Base-by-base conservation (phyloP, 2,113 vertebrate genomes). In the Neomonachus schauinslandi region DNA sequence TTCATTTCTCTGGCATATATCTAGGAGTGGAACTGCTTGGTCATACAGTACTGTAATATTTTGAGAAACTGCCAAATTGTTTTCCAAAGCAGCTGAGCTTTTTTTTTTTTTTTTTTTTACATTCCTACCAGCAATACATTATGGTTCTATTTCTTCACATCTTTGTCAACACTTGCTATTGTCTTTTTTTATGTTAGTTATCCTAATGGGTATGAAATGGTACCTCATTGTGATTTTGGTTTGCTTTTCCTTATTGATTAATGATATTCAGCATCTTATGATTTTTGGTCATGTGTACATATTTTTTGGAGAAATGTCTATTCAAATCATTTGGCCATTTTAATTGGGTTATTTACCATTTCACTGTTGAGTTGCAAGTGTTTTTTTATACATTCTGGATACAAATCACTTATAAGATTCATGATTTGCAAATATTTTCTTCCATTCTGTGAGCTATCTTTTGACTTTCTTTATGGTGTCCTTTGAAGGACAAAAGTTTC, bases 381-480 rank as follows among this genome's bases (percentile, higher is more conserved):
- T 79, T 93, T 22, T 22, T 74, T 65, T 79, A 49, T 51, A 86
- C 9, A 53, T 79, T 59, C 42, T 81, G 51, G 36, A 67, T 69
- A 79, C 24, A 85, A 57, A 85, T 57, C 65, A 79, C 63, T 87
- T 53, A 72, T 49, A 79, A 59, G 49, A 79, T 42, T 63, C 15
- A 28, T 42, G 53, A n/a, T 72, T 51, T 72, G 53, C 26, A 92
- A 86, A 72, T 87, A 87, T 92, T 95, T 80, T 81, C 14, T 92
- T 46, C 61, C 59, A 87, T 95, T 87, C 42, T 71, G 10, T 61
- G 24, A 5, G 42, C 61, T 49, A 16, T 39, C 36, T 74, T 91
- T 91, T 51, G 39, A 95, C 24, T 91, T 85, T 79, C 21, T 49
- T 91, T 53, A 71, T 33, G 53, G 16, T 80, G 19, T 92, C 5